Evolutionary conservation across 1,140 invertebrate species (phyloP), one percentile per base, ranked within the genome.

Genomic region (Vanessa tameamea): DNA sequence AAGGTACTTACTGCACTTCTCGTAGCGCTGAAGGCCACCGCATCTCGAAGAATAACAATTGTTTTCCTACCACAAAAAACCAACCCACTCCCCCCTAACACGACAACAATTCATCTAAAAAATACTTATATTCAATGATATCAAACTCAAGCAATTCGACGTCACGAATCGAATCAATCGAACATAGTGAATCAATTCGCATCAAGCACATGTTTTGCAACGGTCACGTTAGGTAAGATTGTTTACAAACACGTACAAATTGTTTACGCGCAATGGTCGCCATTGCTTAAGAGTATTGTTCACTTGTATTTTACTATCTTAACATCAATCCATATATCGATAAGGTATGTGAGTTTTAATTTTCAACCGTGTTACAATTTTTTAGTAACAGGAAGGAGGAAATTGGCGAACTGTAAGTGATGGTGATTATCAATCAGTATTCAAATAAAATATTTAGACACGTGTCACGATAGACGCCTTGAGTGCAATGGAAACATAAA

Each of bases 201-300:
- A 51, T 64, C 23, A 14, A 69, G 43, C 59, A 71, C 26, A 64
- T 53, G 47, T 64, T 71, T 64, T 71, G 59, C 23, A 71, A 59
- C 16, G 26, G 63, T 69, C 64, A 70, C 31, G 16, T 71, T 47
- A 31, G 61, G 69, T 37, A 55, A 71, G 47, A 51, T 64, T 47
- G 50, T 64, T 64, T 71, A 57, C 47, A 61, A 63, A 70, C 59
- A 50, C 20, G 57, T 61, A 53, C 23, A 16, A 47, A 55, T 67
- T 71, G 61, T 66, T 75, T 67, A 51, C 72, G 26, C 16, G n/a
- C 47, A 73, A 69, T 59, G 23, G 16, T 13, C 26, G 23, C 64
- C 53, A 67, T 73, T 73, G 63, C 64, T 67, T 67, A 61, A 72
- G 61, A 26, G 64, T 20, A 67, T 67, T 63, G 55, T 73, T 68